phyloP scores from a whole-genome alignment of 2,888 invertebrate species.

The Rotaria macrura region DNA sequence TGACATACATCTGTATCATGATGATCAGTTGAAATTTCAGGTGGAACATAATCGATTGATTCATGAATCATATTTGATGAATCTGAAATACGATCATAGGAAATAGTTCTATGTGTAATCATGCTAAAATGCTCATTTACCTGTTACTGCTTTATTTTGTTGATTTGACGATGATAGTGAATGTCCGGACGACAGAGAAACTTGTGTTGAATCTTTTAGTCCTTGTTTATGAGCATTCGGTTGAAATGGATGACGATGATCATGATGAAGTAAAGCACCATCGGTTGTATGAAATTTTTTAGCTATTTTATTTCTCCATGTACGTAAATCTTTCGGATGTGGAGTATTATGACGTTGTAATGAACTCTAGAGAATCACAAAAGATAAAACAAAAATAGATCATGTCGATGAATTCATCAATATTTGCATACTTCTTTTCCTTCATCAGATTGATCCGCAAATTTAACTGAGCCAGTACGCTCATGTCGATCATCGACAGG shows the following conservation, averaged over 20 bases:
- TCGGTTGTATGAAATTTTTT: background rate
- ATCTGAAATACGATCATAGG: background rate
- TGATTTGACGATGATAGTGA: background rate
- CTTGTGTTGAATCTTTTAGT: background rate
- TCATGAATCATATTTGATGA: background rate
- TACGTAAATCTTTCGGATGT: constrained; percentile 69
- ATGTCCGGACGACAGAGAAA: background rate
- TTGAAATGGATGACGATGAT: background rate
- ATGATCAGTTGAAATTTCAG: background rate
- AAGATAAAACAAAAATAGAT: no score
- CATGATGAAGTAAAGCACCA: background rate
- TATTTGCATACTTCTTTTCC: background rate
- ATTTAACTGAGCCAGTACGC: constrained; percentile 8
- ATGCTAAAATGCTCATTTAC: background rate
- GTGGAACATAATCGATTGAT: background rate
- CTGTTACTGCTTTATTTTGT: background rate
- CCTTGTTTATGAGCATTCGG: background rate
- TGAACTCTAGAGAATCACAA: constrained; percentile 14
- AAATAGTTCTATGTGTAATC: background rate
- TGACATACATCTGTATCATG: background rate
- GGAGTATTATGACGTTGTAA: constrained; percentile 80
- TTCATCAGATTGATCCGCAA: constrained; percentile 7
- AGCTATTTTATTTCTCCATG: constrained; percentile 13
- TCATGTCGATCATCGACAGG: constrained; percentile 11
- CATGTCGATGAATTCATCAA: no score